Conservation (phyloP, 92 coral and sea anemone genomes). For the Pocillopora meandrina region DNA sequence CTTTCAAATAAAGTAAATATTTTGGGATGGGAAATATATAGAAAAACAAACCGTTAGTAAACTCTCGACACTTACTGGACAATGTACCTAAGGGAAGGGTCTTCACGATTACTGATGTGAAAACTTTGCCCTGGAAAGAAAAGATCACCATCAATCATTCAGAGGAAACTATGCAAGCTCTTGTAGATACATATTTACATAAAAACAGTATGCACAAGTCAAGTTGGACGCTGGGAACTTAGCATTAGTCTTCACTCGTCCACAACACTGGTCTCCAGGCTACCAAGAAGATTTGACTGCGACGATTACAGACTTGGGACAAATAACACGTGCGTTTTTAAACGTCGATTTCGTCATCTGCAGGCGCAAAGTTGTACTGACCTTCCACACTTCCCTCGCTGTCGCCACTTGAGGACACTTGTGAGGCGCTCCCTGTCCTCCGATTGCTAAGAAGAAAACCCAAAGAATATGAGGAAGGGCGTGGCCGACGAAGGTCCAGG, state of each 20-base stretch:
- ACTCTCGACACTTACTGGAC: background rate
- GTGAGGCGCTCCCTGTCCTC: slow-evolving; percentile 12
- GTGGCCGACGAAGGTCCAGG: too few relatives aligned
- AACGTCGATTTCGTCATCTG: slow-evolving; percentile 76
- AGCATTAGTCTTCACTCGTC: background rate
- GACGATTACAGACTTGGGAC: background rate
- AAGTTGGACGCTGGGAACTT: background rate
- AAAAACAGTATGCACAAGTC: background rate
- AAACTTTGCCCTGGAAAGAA: slow-evolving; percentile 37
- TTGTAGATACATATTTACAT: background rate
- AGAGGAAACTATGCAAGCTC: background rate
- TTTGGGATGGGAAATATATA: background rate
- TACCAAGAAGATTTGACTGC: background rate
- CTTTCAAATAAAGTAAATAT: too few relatives aligned
- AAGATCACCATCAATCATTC: background rate
- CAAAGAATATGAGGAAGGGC: too few relatives aligned
- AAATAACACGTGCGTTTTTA: background rate
- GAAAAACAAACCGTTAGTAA: background rate
- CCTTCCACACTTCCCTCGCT: slow-evolving; percentile 70
- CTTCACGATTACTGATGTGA: slow-evolving; percentile 23
- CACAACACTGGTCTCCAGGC: background rate
- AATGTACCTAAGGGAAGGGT: slow-evolving; percentile 26
- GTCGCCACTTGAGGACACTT: slow-evolving; percentile 32
- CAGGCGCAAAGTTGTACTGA: slow-evolving; percentile 69
- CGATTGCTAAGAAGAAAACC: background rate